Conservation (phyloP, 2,888 invertebrate genomes). For the Drosophila kanekoi region DNA sequence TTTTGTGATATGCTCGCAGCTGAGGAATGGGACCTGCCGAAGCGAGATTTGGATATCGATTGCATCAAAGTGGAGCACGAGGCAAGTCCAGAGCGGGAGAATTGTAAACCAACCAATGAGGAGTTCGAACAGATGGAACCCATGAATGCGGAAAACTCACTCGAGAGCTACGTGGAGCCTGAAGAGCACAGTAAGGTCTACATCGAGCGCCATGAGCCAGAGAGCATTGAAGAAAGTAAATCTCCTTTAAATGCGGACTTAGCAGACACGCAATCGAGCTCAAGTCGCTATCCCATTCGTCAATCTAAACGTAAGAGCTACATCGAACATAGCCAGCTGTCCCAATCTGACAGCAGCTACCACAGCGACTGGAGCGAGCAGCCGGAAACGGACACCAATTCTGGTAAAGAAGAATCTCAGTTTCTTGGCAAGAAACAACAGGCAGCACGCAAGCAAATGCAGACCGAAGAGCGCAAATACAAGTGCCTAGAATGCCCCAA, state of each 20-base stretch:
- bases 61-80: constrained; percentile 23
- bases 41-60: background rate
- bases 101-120: background rate
- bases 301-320: no score
- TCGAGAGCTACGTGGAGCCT: background rate
- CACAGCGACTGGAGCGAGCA: constrained; percentile 3
- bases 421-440: background rate
- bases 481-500: constrained; percentile 24
- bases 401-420: background rate
- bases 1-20: constrained; percentile 27
- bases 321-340: background rate
- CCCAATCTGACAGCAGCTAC: background rate
- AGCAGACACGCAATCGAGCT: background rate
- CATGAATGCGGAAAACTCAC: no score
- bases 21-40: constrained; percentile 33
- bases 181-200: background rate
- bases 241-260: background rate
- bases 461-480: background rate
- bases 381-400: background rate
- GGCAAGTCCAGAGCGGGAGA: background rate
- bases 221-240: background rate
- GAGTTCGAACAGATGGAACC: background rate
- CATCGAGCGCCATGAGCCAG: background rate
- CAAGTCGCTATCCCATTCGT: constrained; percentile 9
- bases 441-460: background rate